Base-by-base conservation (phyloP, 2,888 invertebrate genomes). In the Autographa pulchrina region DNA sequence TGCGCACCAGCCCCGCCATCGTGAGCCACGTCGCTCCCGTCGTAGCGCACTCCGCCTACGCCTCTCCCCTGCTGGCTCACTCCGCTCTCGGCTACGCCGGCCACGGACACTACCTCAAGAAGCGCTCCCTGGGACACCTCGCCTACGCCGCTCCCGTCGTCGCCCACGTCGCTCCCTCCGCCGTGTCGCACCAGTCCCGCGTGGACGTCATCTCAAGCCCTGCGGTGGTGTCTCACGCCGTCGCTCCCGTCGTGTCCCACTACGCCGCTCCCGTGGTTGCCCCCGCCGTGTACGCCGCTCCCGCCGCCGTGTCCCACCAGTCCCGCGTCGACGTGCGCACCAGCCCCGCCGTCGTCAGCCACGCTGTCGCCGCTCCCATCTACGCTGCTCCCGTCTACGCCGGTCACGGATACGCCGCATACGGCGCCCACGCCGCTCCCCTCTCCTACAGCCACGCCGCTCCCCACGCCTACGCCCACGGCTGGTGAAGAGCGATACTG, bases 301-400 rank as follows among this genome's bases (percentile, higher is more conserved):
- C 96, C 43, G 86, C 96, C 54, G 93, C 93, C 66, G 96, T 96
- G 25, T 96, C 96, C 20, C 96, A 95, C 88, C 96, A 96, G 85
- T 96, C 96, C 84, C 95, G 96, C 67, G 91, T 93, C 7, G 93
- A 94, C 74, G 87, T 90, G 54, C 90, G 88, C 83, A 78, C 86
- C 77, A 91, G 89, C 78, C 90, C 89, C 71, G 90, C 91, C 18
- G 80, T 91, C 9, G 85, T 90, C 62, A 72, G 88, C 69, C 90
- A 90, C 75, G 85, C 86, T 58, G 80, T 78, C 81, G 79, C 82
- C 69, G 80, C 84, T 20, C 93, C 84, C 64, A 59, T 25, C 83
- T 74, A 74, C 77, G 83, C 81, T n/a, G n/a, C n/a, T n/a, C 93
- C 84, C 64, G 60, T 25, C 83, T 74, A 74, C 77, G 83, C 81